A percentile compares a stretch with the other conserved stretches of the same genome.
Conservation (phyloP, 2,888 invertebrate genomes). For the Autographa gamma region DNA sequence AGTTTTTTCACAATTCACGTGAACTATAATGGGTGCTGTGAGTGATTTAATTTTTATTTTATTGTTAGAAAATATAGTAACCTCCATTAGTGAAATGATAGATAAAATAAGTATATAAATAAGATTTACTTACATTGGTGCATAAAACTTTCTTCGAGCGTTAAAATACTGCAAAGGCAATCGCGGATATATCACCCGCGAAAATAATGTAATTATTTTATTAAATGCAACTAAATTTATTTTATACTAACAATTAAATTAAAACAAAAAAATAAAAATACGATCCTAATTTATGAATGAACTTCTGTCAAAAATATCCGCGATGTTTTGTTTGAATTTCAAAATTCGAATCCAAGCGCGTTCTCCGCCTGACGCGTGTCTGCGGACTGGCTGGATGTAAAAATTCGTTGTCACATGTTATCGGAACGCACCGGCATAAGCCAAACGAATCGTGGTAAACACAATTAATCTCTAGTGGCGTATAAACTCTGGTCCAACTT, state of each 20-base stretch:
- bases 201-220: conserved; percentile 17
- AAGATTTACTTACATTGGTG: conserved; percentile 63
- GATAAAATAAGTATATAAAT: background rate
- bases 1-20: background rate
- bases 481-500: conserved; percentile 62
- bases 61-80: too few relatives aligned
- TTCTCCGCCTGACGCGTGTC: conserved; percentile 69
- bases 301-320: conserved; percentile 39
- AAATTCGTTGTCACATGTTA: conserved; percentile 72
- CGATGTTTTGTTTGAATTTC: conserved; percentile 59
- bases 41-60: too few relatives aligned
- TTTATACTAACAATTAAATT: conserved; percentile 10
- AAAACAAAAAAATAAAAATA: conserved; percentile 14
- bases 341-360: conserved; percentile 63
- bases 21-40: background rate
- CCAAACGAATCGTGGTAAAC: conserved; percentile 79
- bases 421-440: conserved; percentile 81
- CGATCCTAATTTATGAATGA: conserved; percentile 21
- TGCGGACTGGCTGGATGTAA: conserved; percentile 75
- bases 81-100: background rate
- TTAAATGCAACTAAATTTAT: background rate
- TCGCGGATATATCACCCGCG: conserved; percentile 36
- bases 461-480: conserved; percentile 67
- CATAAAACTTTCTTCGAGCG: conserved; percentile 62
- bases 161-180: conserved; percentile 46